These are phyloP conservation scores for Cephus cinctus DNA, from an alignment of 1,140 invertebrate species.

Conservation along the genomic window DNA sequence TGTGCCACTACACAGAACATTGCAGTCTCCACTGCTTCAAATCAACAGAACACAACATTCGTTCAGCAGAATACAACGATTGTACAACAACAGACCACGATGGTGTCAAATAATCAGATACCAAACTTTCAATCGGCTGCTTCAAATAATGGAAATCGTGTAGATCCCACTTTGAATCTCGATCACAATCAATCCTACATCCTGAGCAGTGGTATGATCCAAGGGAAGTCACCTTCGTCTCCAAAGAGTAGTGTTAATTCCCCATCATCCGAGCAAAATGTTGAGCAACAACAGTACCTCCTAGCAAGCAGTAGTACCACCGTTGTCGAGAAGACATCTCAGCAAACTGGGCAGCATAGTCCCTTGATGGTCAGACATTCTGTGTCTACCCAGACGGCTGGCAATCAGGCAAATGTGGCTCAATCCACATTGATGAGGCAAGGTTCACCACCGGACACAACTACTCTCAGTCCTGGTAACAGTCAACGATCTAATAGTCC, in stretches of 20 bases:
- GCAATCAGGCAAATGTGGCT: conserved; percentile 60
- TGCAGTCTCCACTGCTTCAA: conserved; percentile 59
- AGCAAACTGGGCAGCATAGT: conserved; percentile 35
- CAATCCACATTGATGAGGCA: conserved; percentile 60
- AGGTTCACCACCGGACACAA: conserved; percentile 73
- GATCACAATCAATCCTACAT: conserved; percentile 55
- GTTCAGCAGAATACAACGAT: conserved; percentile 72
- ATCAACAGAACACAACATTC: conserved; percentile 70
- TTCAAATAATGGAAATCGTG: conserved; percentile 28
- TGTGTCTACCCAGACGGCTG: conserved; percentile 73
- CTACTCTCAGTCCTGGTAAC: conserved; percentile 72
- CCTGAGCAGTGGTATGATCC: conserved; percentile 45
- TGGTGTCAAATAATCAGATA: conserved; percentile 71
- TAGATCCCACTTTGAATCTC: conserved; percentile 56
- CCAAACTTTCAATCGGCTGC: conserved; percentile 45
- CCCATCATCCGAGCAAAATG: conserved; percentile 38
- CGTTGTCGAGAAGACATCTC: conserved; percentile 38
- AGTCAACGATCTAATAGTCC: conserved; percentile 56
- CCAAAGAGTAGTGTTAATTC: conserved; percentile 45
- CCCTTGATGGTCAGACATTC: conserved; percentile 61
- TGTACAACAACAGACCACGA: conserved; percentile 66
- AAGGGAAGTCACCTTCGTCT: conserved; percentile 41
- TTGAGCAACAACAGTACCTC: conserved; percentile 28
- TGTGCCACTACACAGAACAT: conserved; percentile 66
- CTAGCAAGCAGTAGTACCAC: conserved; percentile 42